These are phyloP conservation scores for Seladonia tumulorum DNA, from an alignment of 2,888 invertebrate genomes.

Conservation along the genomic window DNA sequence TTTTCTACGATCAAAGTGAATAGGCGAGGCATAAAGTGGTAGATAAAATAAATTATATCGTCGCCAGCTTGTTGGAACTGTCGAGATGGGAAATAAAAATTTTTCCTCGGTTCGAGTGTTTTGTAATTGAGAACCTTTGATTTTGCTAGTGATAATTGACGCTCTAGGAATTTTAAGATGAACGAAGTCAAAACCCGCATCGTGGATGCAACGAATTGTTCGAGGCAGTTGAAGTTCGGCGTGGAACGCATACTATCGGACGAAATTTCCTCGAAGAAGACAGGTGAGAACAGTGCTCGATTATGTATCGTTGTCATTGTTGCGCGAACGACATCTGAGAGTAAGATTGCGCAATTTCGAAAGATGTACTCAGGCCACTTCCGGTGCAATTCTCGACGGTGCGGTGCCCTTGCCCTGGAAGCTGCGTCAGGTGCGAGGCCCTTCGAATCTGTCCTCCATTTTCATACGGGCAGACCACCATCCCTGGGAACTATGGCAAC, in stretches of 20 bases:
- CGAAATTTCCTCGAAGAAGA: constrained; percentile 78
- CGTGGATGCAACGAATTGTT: constrained; percentile 57
- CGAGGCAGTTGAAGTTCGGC: constrained; percentile 87
- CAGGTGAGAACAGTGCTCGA: constrained; percentile 55
- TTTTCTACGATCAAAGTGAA: neutral
- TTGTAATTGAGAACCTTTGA: neutral
- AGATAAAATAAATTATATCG: neutral
- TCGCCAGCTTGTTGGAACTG: neutral
- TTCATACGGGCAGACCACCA: constrained; percentile 56
- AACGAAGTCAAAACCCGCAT: constrained; percentile 59
- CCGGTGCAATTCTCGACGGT: constrained; percentile 68
- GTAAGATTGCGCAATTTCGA: constrained; percentile 17
- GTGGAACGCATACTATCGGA: constrained; percentile 89
- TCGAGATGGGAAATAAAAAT: neutral
- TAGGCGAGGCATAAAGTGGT: too few species aligned
- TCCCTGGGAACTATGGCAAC: constrained; percentile 33
- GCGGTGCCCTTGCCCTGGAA: constrained; percentile 72
- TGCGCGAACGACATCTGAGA: constrained; percentile 12
- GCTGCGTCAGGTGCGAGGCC: constrained; percentile 72
- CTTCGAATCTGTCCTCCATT: constrained; percentile 65
- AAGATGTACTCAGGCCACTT: constrained; percentile 69
- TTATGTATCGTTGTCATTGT: neutral
- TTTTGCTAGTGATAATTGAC: neutral
- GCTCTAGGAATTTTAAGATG: constrained; percentile 45
- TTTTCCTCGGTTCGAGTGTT: neutral